phyloP scores from a whole-genome alignment of 1,140 invertebrate species.

The Laodelphax striatellus region DNA sequence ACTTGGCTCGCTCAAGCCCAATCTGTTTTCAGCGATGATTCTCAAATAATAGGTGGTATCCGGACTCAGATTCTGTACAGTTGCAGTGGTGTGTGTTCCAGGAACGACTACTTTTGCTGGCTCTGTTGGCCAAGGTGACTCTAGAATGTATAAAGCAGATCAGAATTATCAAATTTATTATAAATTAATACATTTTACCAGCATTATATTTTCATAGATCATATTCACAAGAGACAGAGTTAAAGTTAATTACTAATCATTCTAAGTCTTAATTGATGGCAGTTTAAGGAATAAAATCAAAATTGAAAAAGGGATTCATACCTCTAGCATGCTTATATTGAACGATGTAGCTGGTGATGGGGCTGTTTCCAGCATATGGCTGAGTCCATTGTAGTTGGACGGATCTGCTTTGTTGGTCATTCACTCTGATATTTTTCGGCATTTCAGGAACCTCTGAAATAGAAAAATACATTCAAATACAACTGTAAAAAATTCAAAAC shows the following conservation, averaged over 20 bases:
- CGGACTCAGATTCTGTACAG: conserved; percentile 68
- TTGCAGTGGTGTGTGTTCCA: conserved; percentile 62
- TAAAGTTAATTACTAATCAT: too few relatives aligned
- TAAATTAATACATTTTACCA: too few relatives aligned
- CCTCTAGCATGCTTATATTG: conserved; percentile 76
- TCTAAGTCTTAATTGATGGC: too few relatives aligned
- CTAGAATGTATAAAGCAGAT: conserved; percentile 39
- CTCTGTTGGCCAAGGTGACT: conserved; percentile 47
- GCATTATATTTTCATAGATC: background rate
- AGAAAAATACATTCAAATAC: background rate
- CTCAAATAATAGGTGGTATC: conserved; percentile 83
- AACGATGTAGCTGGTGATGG: conserved; percentile 74
- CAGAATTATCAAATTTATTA: too few relatives aligned
- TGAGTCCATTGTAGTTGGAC: conserved; percentile 75
- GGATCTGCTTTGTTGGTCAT: conserved; percentile 63
- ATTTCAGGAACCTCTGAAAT: conserved; percentile 65
- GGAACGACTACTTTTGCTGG: conserved; percentile 67
- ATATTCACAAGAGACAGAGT: background rate
- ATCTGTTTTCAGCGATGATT: conserved; percentile 76
- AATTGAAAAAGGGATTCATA: conserved; percentile 29
- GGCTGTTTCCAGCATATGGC: conserved; percentile 77
- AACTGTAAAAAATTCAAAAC: conserved; percentile 5
- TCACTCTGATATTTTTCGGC: conserved; percentile 72
- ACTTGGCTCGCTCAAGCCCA: conserved; percentile 77
- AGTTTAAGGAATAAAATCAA: too few relatives aligned